phyloP scores from a whole-genome alignment of 2,113 vertebrate genomes.

The Coregonus clupeaformis region DNA sequence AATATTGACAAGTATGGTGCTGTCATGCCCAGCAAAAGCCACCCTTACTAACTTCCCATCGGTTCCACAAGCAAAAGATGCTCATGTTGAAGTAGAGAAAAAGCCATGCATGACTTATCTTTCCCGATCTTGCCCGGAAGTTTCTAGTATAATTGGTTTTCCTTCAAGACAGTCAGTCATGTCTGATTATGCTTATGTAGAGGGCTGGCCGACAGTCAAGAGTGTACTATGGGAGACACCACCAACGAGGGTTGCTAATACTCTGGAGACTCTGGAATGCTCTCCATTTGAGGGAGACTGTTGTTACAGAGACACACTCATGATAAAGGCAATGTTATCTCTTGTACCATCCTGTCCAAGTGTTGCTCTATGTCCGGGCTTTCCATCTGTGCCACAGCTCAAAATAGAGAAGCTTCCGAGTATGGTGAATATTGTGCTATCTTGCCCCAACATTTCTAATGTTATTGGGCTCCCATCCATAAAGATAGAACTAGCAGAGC shows the following conservation, averaged over 20 bases:
- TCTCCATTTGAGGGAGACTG: not conserved
- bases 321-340: conserved; percentile 9
- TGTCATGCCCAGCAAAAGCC: conserved; percentile 40
- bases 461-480: conserved; percentile 39
- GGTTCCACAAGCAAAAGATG: not conserved
- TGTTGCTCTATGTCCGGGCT: conserved; percentile 11
- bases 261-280: not conserved
- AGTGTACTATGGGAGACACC: conserved; percentile 14
- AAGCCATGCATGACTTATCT: conserved; percentile 23
- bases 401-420: conserved; percentile 12
- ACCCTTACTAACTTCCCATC: conserved; percentile 49
- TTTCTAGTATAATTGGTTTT: conserved; percentile 44
- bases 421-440: conserved; percentile 33
- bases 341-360: conserved; percentile 23
- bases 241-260: not conserved
- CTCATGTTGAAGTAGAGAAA: conserved; percentile 8
- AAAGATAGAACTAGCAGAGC: conserved; percentile 23
- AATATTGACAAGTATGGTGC: conserved; percentile 46
- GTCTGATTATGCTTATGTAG: conserved; percentile 13
- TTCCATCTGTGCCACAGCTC: conserved; percentile 4
- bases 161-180: conserved; percentile 30
- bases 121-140: conserved; percentile 39
- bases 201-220: conserved; percentile 18
- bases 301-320: conserved; percentile 5
- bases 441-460: conserved; percentile 34